Conservation (phyloP, 2,888 invertebrate species). For the Metalampra italica region DNA sequence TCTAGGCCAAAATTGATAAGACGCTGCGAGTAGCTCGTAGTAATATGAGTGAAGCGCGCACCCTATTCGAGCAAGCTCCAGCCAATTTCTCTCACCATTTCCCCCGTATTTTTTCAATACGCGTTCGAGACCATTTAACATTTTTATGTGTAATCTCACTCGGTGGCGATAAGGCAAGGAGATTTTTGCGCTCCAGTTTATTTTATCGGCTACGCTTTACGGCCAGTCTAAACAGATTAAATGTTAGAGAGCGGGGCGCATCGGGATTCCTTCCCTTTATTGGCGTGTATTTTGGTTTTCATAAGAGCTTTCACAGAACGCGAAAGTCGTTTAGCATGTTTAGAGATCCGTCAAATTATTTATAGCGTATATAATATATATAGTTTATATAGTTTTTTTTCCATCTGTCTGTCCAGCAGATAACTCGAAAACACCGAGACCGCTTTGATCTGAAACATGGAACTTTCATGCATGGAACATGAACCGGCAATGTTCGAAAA, state of each 20-base stretch:
- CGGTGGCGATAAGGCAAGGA: conserved; percentile 61
- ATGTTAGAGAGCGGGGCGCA: conserved; percentile 61
- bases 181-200: conserved; percentile 70
- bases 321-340: no score
- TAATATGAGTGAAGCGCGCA: not conserved
- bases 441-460: no score
- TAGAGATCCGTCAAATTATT: no score
- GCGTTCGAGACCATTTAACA: conserved; percentile 76
- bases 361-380: no score
- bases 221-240: conserved; percentile 72
- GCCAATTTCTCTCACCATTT: conserved; percentile 32
- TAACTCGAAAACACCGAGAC: no score
- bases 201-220: conserved; percentile 72
- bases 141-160: conserved; percentile 77
- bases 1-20: no score
- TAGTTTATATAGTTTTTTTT: no score
- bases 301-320: conserved; percentile 19
- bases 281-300: conserved; percentile 54
- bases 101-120: conserved; percentile 72
- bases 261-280: conserved; percentile 43
- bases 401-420: no score
- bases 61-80: not conserved
- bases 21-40: no score
- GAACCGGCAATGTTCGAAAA: no score
- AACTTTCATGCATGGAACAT: no score